phyloP scores from a whole-genome alignment of 2,888 invertebrate genomes.

The Sarcophaga subvicina region DNA sequence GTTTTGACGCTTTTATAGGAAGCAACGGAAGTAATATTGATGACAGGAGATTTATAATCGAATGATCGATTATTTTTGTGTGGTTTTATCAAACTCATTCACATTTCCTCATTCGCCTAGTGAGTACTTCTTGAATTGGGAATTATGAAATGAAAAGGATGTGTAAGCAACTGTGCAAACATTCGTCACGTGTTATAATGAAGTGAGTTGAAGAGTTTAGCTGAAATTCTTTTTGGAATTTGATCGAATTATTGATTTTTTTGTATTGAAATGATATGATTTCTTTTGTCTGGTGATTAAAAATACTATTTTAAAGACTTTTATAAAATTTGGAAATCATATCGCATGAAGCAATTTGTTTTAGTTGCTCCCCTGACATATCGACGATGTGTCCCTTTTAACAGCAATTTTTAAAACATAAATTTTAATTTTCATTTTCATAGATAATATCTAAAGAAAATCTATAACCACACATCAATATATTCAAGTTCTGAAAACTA shows the following conservation, averaged over 20 bases:
- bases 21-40: conserved; percentile 55
- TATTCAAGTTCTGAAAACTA: conserved; percentile 1
- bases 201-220: neutral
- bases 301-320: too few species aligned
- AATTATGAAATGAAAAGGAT: neutral
- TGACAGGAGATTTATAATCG: neutral
- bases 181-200: neutral
- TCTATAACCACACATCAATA: neutral
- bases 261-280: too few species aligned
- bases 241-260: neutral
- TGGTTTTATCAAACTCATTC: too few species aligned
- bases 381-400: too few species aligned
- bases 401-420: conserved; percentile 8
- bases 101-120: neutral
- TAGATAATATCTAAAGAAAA: conserved; percentile 48
- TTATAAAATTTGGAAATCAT: too few species aligned
- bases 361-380: too few species aligned
- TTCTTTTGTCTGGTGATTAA: too few species aligned
- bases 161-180: neutral
- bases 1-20: conserved; percentile 50
- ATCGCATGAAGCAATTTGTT: too few species aligned
- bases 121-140: neutral
- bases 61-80: neutral
- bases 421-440: conserved; percentile 46
- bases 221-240: too few species aligned